Percentiles rank a stretch among this genome's conserved stretches.
Conservation (phyloP, 2,888 invertebrate species). For the Tenodera sinensis region DNA sequence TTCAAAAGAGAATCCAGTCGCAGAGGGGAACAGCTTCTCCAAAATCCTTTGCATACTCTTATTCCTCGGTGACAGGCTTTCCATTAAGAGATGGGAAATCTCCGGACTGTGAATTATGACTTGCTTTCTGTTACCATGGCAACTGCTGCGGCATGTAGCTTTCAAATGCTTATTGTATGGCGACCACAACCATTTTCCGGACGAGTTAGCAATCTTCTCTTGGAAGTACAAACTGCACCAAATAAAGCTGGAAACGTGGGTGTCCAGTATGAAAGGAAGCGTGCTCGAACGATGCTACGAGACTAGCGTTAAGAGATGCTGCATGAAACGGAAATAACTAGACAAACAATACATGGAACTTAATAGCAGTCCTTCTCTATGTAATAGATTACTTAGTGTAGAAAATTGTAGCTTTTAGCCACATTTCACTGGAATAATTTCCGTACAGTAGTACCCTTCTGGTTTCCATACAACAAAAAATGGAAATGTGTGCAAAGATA, state of each 20-base stretch:
- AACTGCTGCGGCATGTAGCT: not conserved
- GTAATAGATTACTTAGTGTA: too few species aligned
- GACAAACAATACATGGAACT: too few species aligned
- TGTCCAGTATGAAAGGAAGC: not conserved
- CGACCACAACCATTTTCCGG: not conserved
- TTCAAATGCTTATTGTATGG: not conserved
- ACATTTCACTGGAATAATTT: too few species aligned
- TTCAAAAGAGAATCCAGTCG: not conserved
- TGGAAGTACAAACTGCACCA: not conserved
- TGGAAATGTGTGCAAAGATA: too few species aligned
- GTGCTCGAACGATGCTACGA: not conserved
- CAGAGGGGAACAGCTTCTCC: not conserved
- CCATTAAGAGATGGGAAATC: not conserved
- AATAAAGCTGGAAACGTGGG: not conserved
- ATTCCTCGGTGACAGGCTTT: not conserved
- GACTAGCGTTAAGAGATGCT: too few species aligned
- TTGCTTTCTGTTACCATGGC: not conserved
- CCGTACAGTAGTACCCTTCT: too few species aligned
- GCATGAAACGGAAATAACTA: too few species aligned
- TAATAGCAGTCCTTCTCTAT: too few species aligned
- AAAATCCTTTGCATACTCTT: not conserved
- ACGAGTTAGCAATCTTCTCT: not conserved
- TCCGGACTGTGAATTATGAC: not conserved
- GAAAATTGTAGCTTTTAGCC: too few species aligned
- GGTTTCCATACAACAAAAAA: too few species aligned